Conservation (phyloP, 2,888 invertebrate species). For the Andrena minutula region DNA sequence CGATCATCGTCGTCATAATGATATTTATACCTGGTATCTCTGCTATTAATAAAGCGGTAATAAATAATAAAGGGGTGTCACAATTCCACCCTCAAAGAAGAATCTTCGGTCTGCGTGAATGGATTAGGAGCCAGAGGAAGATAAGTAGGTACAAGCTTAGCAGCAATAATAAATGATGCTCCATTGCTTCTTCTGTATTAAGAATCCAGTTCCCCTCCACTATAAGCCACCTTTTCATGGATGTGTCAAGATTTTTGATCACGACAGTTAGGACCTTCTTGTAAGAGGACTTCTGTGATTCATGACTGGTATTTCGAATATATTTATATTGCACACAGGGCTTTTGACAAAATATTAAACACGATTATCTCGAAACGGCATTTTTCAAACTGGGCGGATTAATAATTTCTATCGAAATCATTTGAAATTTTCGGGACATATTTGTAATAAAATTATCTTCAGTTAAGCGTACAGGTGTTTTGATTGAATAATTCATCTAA, state of each 20-base stretch:
- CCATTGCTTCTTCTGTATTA: slow-evolving; percentile 80
- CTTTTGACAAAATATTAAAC: too few relatives aligned
- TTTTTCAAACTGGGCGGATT: too few relatives aligned
- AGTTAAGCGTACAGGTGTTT: too few relatives aligned
- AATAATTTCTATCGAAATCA: too few relatives aligned
- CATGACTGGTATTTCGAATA: too few relatives aligned
- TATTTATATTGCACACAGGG: too few relatives aligned
- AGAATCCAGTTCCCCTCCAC: slow-evolving; percentile 67
- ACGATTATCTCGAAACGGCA: too few relatives aligned
- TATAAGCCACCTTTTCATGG: slow-evolving; percentile 28
- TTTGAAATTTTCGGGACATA: too few relatives aligned
- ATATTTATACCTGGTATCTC: slow-evolving; percentile 56
- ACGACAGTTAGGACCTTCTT: too few relatives aligned
- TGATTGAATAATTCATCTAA: too few relatives aligned
- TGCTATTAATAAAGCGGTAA: slow-evolving; percentile 18
- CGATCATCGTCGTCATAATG: slow-evolving; percentile 65
- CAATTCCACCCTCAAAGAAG: slow-evolving; percentile 57
- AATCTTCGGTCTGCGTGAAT: slow-evolving; percentile 50
- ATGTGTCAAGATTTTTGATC: slow-evolving; percentile 24
- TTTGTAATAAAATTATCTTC: too few relatives aligned
- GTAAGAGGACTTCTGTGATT: too few relatives aligned
- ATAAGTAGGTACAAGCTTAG: slow-evolving; percentile 48
- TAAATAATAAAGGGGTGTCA: slow-evolving; percentile 64
- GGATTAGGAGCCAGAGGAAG: background rate
- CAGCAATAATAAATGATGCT: slow-evolving; percentile 80